Evolutionary conservation across 2,113 vertebrate species (phyloP).

Genomic region (Sus scrofa): DNA sequence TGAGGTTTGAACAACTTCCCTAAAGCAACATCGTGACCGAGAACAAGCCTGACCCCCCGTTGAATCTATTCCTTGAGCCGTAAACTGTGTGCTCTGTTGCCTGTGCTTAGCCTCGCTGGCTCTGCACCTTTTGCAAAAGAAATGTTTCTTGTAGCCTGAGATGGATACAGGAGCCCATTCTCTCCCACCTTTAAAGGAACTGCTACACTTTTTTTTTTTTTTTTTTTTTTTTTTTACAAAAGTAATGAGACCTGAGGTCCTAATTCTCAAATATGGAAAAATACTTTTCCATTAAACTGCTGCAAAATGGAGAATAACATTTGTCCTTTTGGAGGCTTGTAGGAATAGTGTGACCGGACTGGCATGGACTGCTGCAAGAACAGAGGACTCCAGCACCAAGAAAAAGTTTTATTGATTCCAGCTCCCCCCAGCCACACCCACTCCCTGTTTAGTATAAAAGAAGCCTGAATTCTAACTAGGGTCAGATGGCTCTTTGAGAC

Average conservation of each 20-base stretch:
- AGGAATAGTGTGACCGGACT: background rate
- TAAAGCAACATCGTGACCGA: background rate
- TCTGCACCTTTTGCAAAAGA: background rate
- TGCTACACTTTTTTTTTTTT: too few species aligned
- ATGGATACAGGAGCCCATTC: background rate
- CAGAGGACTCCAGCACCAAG: background rate
- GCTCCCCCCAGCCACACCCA: background rate
- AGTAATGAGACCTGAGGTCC: too few species aligned
- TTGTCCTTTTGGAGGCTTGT: background rate
- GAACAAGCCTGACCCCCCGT: background rate
- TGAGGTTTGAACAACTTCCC: background rate
- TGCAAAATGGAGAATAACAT: background rate
- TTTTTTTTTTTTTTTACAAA: too few species aligned
- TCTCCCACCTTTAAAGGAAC: background rate
- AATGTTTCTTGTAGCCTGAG: background rate
- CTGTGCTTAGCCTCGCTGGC: background rate
- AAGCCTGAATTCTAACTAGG: background rate
- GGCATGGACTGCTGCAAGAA: background rate
- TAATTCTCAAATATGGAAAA: too few species aligned
- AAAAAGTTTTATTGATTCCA: background rate
- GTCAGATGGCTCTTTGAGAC: background rate
- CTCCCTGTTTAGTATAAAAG: background rate
- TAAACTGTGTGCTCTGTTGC: background rate
- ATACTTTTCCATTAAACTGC: background rate
- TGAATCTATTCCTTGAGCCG: background rate